phyloP scores from a whole-genome alignment of 2,888 invertebrate species.

The Thera britannica region DNA sequence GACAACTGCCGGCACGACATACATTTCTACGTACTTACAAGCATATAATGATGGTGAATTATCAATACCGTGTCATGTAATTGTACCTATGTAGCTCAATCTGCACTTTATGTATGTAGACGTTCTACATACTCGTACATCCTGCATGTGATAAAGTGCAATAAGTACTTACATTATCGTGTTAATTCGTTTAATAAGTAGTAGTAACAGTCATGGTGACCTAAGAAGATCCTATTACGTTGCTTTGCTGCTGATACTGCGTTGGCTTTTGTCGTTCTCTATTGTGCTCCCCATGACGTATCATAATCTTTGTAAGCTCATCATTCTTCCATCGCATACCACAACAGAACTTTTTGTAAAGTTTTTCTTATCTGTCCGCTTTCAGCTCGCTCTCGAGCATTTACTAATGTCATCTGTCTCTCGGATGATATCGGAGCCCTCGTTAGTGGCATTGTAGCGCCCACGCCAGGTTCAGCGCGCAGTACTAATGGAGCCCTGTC shows the following conservation, averaged over 20 bases:
- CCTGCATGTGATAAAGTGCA: constrained; percentile 34
- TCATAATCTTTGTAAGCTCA: constrained; percentile 73
- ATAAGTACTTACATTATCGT: background rate
- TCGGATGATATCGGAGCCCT: constrained; percentile 74
- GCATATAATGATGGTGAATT: constrained; percentile 73
- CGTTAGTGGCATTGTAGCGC: constrained; percentile 79
- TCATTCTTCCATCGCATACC: constrained; percentile 64
- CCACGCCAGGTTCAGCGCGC: constrained; percentile 60
- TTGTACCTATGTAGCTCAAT: constrained; percentile 56
- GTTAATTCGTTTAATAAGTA: background rate
- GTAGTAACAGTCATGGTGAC: background rate
- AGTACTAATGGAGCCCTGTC: constrained; percentile 67
- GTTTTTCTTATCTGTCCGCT: constrained; percentile 63
- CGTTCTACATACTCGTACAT: constrained; percentile 47
- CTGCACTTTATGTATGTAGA: constrained; percentile 34
- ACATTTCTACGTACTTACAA: constrained; percentile 52
- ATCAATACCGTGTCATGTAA: constrained; percentile 66
- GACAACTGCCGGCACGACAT: constrained; percentile 43
- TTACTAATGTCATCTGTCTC: constrained; percentile 73
- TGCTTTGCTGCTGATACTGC: background rate
- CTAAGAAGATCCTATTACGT: background rate
- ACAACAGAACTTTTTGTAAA: constrained; percentile 63
- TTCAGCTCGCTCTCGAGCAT: constrained; percentile 63
- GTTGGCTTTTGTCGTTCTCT: constrained; percentile 66
- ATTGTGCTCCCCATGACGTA: constrained; percentile 75